Evolutionary conservation across 2,888 invertebrate species (phyloP).

Genomic region (Amphipyra berbera): DNA sequence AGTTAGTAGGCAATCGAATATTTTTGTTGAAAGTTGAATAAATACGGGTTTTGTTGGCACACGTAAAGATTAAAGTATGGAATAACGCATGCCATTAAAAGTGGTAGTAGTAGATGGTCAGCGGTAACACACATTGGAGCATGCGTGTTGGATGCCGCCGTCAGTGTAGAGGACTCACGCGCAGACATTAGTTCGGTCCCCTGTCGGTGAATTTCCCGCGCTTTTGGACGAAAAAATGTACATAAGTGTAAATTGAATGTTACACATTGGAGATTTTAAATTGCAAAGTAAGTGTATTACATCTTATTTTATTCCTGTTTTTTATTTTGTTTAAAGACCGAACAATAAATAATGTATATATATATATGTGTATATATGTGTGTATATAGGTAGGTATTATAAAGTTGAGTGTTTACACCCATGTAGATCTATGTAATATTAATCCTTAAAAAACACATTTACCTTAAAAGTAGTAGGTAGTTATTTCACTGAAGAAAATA

Average conservation of each 20-base stretch:
- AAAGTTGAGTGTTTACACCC: too few relatives aligned
- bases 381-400: conserved; percentile 6
- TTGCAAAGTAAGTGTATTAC: conserved; percentile 37
- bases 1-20: conserved; percentile 41
- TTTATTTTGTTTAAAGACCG: background rate
- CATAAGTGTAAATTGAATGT: conserved; percentile 33
- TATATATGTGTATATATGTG: too few relatives aligned
- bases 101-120: conserved; percentile 37
- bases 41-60: conserved; percentile 48
- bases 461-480: too few relatives aligned
- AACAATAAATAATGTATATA: background rate
- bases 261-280: conserved; percentile 16
- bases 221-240: conserved; percentile 40
- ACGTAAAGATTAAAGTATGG: conserved; percentile 49
- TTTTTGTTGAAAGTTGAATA: conserved; percentile 56
- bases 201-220: conserved; percentile 51
- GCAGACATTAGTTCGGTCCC: conserved; percentile 56
- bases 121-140: conserved; percentile 48
- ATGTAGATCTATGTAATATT: too few relatives aligned
- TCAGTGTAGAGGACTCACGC: conserved; percentile 63
- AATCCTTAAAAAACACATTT: too few relatives aligned
- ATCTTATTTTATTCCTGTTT: conserved; percentile 2
- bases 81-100: conserved; percentile 51
- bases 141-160: conserved; percentile 48
- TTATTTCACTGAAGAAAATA: too few relatives aligned